Evolutionary conservation across 2,797 vertebrate genomes (phyloP), one percentile per base, ranked within the genome.

Genomic region (Chelonia mydas): DNA sequence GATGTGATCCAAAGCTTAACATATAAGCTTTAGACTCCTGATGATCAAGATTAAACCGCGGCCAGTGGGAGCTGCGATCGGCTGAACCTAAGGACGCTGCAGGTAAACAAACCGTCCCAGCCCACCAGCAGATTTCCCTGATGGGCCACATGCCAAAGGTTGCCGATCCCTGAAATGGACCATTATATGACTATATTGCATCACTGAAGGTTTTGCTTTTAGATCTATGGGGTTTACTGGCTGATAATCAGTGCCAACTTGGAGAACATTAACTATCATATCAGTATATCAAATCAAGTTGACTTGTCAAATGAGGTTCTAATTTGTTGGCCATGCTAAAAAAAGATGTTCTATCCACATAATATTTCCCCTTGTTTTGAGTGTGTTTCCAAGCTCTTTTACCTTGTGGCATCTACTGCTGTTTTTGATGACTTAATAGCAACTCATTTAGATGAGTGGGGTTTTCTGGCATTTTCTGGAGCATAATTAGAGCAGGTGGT

Each of bases 281-380:
- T 72, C 45, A 57, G 21, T 93, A 85, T 55, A 94, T 80, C 47
- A 87, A 85, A 94, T 87, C 82, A 85, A 90, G 28, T 5, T 84
- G 85, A 93, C 80, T 92, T 89, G 80, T 84, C 68, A 90, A 88
- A 90, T 28, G 2, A 90, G 85, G 41, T 89, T 61, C 77, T 87
- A 89, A 94, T 89, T 54, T 90, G 47, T 55, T 93, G 59, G 50
- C 61, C 90, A 81, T 13, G n/a, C 59, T 65, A 72, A 92, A 86
- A 45, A 81, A 82, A 6, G 5, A 7, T 11, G 12, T 77, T 61
- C 45, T 89, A 0, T 0, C 27, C 76, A 86, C n/a, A 27, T 53
- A 90, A 6, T 51, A 92, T 86, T 90, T 94, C 93, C 49, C 87
- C 91, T 88, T 84, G 87, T 51, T 1, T 3, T 45, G 76, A 83